phyloP scores from a whole-genome alignment of 2,113 vertebrate genomes.

The Pluvianellus socialis region DNA sequence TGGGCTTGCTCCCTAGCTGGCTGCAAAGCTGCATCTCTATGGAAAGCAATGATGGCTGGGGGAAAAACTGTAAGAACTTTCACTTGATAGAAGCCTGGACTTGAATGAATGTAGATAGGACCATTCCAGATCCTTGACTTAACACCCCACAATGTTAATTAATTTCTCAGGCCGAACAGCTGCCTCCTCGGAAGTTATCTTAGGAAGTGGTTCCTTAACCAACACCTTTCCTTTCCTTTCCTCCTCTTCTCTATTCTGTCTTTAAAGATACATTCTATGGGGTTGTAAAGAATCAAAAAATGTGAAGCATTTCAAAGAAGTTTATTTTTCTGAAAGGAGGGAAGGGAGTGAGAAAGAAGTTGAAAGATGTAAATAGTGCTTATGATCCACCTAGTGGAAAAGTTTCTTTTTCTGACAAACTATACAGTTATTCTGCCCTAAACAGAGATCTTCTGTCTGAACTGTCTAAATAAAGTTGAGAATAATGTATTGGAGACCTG shows the following conservation, averaged over 20 bases:
- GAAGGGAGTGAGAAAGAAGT: neutral
- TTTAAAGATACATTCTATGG: neutral
- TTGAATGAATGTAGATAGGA: neutral
- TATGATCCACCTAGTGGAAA: neutral
- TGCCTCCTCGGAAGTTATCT: neutral
- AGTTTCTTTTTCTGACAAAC: neutral
- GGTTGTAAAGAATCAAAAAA: neutral
- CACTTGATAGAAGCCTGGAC: neutral
- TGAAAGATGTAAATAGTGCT: neutral
- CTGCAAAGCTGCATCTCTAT: neutral
- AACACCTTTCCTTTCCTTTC: neutral
- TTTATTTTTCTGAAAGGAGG: neutral
- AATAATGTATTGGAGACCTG: neutral
- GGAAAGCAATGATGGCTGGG: neutral
- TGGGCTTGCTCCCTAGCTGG: neutral
- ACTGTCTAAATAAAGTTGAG: neutral
- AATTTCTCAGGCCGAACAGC: neutral
- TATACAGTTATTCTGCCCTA: neutral
- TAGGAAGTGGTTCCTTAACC: neutral
- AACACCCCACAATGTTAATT: neutral
- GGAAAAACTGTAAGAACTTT: neutral
- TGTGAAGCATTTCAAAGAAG: neutral
- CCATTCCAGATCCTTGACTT: neutral
- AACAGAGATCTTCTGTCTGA: neutral
- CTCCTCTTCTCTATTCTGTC: neutral